Percentiles rank a stretch among this genome's conserved stretches.
These are phyloP conservation scores for Sebastes diploproa DNA, from an alignment of 2,797 vertebrate genomes.

Conservation along the genomic window DNA sequence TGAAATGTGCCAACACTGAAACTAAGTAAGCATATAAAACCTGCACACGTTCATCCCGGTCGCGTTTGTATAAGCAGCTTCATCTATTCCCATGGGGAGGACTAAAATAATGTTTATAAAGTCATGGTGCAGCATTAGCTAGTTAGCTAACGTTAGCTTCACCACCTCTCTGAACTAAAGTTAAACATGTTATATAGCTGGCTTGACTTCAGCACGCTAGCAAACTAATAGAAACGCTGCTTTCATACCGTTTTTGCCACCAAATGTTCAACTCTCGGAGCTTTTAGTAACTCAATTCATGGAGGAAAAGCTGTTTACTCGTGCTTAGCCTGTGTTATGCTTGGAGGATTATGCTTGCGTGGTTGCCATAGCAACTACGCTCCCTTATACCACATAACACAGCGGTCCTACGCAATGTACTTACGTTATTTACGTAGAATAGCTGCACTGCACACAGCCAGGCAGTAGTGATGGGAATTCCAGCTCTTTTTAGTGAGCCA, in stretches of 20 bases:
- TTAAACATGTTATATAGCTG: neutral
- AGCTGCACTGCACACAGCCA: too few species aligned
- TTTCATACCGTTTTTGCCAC: slow-evolving; percentile 29
- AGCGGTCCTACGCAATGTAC: neutral
- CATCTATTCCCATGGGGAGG: neutral
- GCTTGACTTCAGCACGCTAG: neutral
- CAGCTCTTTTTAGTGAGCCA: too few species aligned
- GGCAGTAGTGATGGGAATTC: too few species aligned
- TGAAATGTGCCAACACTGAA: neutral
- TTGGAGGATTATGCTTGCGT: slow-evolving; percentile 41
- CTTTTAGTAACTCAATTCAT: slow-evolving; percentile 9
- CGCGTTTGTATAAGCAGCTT: neutral
- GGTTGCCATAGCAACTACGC: slow-evolving; percentile 63
- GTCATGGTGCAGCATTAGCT: too few species aligned
- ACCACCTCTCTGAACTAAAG: neutral
- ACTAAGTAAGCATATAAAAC: neutral
- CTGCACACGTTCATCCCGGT: too few species aligned
- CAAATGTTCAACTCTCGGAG: neutral
- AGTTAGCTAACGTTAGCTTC: slow-evolving; percentile 37
- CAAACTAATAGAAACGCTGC: rapidly evolving
- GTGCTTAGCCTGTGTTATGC: neutral
- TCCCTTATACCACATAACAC: slow-evolving; percentile 5
- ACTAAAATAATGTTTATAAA: neutral
- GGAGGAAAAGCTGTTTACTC: slow-evolving; percentile 1
- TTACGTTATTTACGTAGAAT: slow-evolving; percentile 5